phyloP scores from a whole-genome alignment of 2,888 invertebrate genomes.

The Aphelenchoides bicaudatus region DNA sequence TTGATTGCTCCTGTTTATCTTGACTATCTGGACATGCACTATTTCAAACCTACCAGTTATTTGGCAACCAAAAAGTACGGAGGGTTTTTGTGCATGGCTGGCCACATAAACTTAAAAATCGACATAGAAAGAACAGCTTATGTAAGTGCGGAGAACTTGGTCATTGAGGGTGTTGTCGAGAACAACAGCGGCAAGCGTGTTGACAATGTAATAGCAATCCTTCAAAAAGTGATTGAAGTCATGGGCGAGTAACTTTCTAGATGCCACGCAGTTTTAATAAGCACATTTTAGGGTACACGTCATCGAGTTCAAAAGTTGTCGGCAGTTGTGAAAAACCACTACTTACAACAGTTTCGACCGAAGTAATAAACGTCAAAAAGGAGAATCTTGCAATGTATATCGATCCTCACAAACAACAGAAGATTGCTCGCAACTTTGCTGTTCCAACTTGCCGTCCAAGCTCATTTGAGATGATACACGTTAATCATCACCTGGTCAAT shows the following conservation, averaged over 20 bases:
- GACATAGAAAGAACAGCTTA: neutral
- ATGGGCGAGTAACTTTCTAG: neutral
- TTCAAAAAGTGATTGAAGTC: neutral
- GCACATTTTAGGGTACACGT: neutral
- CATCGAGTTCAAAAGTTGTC: neutral
- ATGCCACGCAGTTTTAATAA: neutral
- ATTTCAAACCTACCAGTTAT: neutral
- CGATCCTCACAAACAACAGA: neutral
- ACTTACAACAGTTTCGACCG: neutral
- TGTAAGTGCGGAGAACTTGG: neutral
- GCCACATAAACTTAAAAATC: neutral
- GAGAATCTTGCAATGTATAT: neutral
- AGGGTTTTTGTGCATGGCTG: neutral
- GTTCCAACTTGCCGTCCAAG: constrained; percentile 1
- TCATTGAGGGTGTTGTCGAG: neutral
- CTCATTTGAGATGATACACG: constrained; percentile 7
- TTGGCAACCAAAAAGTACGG: neutral
- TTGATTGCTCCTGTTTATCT: constrained; percentile 2
- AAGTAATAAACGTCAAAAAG: constrained; percentile 1
- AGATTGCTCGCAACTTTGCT: constrained; percentile 5
- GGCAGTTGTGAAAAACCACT: neutral
- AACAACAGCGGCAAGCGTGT: constrained; percentile 2
- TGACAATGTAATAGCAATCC: neutral
- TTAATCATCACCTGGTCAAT: neutral
- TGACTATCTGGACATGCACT: neutral